Conservation (phyloP, 2,888 invertebrate genomes). For the Lathronympha strigana region DNA sequence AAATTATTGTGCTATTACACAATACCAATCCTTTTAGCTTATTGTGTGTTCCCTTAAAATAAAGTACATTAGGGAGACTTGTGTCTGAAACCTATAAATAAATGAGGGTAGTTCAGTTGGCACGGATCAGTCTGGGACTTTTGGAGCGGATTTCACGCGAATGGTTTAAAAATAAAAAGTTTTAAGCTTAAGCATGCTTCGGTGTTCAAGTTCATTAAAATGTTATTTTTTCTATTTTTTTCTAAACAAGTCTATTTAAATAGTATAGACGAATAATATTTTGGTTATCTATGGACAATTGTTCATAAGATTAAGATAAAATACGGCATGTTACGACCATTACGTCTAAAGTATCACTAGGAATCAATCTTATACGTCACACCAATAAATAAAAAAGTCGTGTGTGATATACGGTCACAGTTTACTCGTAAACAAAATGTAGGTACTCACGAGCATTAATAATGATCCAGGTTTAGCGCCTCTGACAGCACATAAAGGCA, state of each 20-base stretch:
- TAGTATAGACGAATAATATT: background rate
- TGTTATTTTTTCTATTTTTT: background rate
- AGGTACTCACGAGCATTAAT: slow-evolving; percentile 20
- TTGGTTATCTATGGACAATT: no score
- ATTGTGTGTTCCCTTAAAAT: slow-evolving; percentile 6
- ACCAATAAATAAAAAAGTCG: background rate
- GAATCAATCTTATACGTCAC: background rate
- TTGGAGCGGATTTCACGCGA: background rate
- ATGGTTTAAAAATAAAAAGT: background rate
- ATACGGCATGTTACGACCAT: no score
- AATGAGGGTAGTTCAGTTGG: slow-evolving; percentile 11
- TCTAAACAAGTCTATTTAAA: background rate
- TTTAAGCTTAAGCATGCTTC: background rate
- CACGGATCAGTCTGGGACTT: background rate
- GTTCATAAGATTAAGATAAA: no score
- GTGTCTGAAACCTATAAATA: slow-evolving; percentile 7
- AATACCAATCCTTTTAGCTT: background rate
- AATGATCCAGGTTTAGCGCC: slow-evolving; percentile 24
- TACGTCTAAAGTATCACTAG: background rate
- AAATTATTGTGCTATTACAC: background rate
- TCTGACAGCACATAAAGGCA: slow-evolving; percentile 35
- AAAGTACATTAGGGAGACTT: slow-evolving; percentile 11
- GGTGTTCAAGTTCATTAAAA: background rate
- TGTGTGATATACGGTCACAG: background rate
- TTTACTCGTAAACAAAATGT: slow-evolving; percentile 3